Evolutionary conservation across 1,140 invertebrate species (phyloP).

Genomic region (Reticulitermes speratus): DNA sequence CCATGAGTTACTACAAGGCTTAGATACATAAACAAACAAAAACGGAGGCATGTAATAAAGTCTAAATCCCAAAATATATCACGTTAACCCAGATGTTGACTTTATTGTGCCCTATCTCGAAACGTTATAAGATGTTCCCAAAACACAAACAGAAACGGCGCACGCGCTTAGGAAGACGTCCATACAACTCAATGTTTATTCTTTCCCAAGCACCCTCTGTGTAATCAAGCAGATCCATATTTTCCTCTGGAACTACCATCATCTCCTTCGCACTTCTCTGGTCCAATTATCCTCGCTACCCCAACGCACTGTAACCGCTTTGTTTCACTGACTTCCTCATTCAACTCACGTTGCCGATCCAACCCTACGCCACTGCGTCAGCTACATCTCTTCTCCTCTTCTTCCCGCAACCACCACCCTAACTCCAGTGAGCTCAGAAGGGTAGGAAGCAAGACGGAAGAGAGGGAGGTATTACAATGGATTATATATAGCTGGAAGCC

Average conservation of each 20-base stretch:
- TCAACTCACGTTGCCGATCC: neutral
- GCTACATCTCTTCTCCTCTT: neutral
- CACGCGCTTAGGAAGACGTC: neutral
- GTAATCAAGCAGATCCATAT: neutral
- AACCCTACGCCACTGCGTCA: neutral
- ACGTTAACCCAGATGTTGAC: neutral
- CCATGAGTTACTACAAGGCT: no score
- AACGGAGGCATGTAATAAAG: no score
- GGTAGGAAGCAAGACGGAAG: neutral
- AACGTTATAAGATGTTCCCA: neutral
- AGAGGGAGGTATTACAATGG: neutral
- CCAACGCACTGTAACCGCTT: neutral
- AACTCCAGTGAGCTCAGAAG: neutral
- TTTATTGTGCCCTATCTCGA: neutral
- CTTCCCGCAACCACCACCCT: neutral
- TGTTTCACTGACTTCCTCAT: neutral
- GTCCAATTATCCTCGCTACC: neutral
- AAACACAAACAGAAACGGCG: neutral
- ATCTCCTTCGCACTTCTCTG: neutral
- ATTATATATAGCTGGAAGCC: slow-evolving; percentile 2
- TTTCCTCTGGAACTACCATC: neutral
- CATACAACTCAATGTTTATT: neutral
- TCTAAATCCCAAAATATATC: no score
- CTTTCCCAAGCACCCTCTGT: neutral
- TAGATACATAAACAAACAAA: no score